Evolutionary conservation across 1,140 invertebrate genomes (phyloP).

Genomic region (Subanguina moxae): DNA sequence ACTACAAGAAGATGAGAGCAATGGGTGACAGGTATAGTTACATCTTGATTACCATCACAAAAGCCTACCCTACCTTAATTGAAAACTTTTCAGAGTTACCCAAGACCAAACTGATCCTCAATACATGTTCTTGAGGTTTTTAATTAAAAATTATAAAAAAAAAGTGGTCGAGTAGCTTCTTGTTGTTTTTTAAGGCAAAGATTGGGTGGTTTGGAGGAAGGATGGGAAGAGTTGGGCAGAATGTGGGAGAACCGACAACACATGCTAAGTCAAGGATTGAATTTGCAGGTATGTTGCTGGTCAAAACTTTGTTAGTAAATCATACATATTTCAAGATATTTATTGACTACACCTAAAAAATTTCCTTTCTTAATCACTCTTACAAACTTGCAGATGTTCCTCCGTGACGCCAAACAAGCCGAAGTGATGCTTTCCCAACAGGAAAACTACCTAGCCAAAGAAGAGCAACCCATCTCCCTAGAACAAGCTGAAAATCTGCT

Average conservation of each 20-base stretch:
- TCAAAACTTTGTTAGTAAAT: conserved; percentile 73
- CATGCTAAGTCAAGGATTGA: conserved; percentile 82
- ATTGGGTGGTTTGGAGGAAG: conserved; percentile 91
- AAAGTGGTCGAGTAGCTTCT: too few relatives aligned
- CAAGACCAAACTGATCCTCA: conserved; percentile 82
- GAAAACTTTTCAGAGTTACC: conserved; percentile 68
- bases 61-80: too few relatives aligned
- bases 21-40: conserved; percentile 74
- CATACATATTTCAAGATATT: too few relatives aligned
- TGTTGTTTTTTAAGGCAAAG: conserved; percentile 67
- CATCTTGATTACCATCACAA: too few relatives aligned
- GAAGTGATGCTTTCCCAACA: conserved; percentile 95
- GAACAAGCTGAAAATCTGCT: conserved; percentile 95
- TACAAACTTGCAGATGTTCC: conserved; percentile 54
- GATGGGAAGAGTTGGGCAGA: conserved; percentile 95
- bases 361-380: neutral
- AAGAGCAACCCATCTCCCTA: conserved; percentile 84
- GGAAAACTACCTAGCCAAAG: conserved; percentile 87
- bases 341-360: too few relatives aligned
- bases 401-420: conserved; percentile 91
- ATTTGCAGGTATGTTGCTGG: conserved; percentile 74
- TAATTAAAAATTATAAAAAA: too few relatives aligned
- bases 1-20: conserved; percentile 86
- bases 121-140: conserved; percentile 93
- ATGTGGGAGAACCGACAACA: conserved; percentile 99